A percentile compares a stretch with the other conserved stretches of the same genome.
These are phyloP conservation scores for Heptranchias perlo DNA, from an alignment of 2,113 vertebrate species.

Conservation along the genomic window DNA sequence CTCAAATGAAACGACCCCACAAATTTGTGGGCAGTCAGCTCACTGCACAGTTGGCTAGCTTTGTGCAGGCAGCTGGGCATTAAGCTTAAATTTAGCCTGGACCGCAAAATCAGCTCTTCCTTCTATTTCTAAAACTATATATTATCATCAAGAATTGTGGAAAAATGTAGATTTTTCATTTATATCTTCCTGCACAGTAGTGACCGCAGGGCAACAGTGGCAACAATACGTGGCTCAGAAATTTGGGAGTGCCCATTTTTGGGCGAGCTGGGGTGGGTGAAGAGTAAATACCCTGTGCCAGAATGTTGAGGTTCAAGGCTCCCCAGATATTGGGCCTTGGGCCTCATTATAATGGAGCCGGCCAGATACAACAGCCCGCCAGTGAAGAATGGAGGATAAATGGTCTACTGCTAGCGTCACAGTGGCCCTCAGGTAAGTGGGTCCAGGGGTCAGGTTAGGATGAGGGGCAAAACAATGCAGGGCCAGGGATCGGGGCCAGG, in stretches of 20 bases:
- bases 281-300: neutral
- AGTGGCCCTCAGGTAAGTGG: too few species aligned
- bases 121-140: neutral
- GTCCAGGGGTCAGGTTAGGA: too few species aligned
- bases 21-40: neutral
- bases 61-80: neutral
- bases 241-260: neutral
- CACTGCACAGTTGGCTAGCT: neutral
- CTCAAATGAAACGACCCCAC: neutral
- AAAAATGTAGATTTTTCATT: neutral
- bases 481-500: too few species aligned
- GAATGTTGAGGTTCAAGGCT: neutral
- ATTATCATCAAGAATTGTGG: neutral
- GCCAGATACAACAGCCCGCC: too few species aligned
- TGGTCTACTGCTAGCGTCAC: too few species aligned
- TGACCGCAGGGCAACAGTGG: neutral
- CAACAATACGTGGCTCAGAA: neutral
- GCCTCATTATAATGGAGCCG: too few species aligned
- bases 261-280: neutral
- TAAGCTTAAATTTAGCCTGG: neutral
- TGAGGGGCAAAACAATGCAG: too few species aligned
- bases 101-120: neutral
- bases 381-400: too few species aligned
- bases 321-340: neutral
- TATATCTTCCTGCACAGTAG: neutral